These are phyloP conservation scores for Otus sunia DNA, from an alignment of 2,113 vertebrate species.

Conservation along the genomic window DNA sequence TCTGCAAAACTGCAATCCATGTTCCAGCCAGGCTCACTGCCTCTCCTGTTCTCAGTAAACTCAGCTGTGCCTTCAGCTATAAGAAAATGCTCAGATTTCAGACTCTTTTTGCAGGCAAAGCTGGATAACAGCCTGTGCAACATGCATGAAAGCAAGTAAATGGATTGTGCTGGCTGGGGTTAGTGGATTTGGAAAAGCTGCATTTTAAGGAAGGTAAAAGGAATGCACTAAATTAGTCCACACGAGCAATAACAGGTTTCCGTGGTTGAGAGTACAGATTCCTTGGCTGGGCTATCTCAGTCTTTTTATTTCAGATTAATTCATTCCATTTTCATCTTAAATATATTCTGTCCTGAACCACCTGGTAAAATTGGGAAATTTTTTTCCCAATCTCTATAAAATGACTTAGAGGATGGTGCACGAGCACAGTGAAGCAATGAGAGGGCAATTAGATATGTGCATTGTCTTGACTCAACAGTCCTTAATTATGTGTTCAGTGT, in stretches of 20 bases:
- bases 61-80: not conserved
- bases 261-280: constrained; percentile 5
- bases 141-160: not conserved
- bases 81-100: not conserved
- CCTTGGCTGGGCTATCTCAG: not conserved
- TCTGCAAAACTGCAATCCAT: not conserved
- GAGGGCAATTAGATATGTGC: not conserved
- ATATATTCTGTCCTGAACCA: not conserved
- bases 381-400: not conserved
- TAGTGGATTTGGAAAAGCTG: constrained; percentile 2
- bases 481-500: not conserved
- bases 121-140: not conserved
- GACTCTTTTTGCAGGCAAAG: not conserved
- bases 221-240: constrained; percentile 24
- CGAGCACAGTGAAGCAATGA: not conserved
- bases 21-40: not conserved
- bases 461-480: not conserved
- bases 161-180: not conserved
- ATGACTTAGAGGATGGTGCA: not conserved
- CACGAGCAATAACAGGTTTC: constrained; percentile 9
- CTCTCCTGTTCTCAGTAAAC: not conserved
- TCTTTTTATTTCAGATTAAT: not conserved
- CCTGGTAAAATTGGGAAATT: not conserved
- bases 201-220: constrained; percentile 6
- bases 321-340: not conserved